Conservation (phyloP, 2,797 vertebrate genomes). For the Prionace glauca region DNA sequence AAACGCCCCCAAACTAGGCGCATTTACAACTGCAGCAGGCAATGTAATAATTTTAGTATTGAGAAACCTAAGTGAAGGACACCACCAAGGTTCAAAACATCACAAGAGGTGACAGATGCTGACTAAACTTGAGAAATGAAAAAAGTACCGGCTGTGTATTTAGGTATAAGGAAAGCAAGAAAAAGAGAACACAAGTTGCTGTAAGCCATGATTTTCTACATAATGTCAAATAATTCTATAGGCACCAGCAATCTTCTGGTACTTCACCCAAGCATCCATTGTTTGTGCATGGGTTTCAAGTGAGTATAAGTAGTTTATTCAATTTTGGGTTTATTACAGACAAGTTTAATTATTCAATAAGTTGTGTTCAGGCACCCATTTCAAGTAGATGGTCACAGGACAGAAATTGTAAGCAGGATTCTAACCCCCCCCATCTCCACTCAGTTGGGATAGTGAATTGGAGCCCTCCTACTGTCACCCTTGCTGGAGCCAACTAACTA, state of each 20-base stretch:
- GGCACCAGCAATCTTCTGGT: neutral
- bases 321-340: neutral
- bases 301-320: neutral
- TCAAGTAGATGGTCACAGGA: neutral
- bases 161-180: no score
- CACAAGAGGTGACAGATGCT: neutral
- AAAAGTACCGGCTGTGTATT: no score
- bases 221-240: neutral
- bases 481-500: neutral
- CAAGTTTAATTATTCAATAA: neutral
- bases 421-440: no score
- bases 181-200: no score
- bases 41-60: neutral
- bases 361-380: neutral
- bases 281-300: neutral
- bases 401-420: neutral
- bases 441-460: neutral
- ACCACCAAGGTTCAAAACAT: neutral
- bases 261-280: neutral
- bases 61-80: neutral
- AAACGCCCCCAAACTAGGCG: no score
- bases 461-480: neutral
- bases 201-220: no score
- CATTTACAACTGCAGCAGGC: no score
- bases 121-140: no score